These are phyloP conservation scores for Otocyon megalotis DNA, from an alignment of 2,113 vertebrate species.

Conservation along the genomic window DNA sequence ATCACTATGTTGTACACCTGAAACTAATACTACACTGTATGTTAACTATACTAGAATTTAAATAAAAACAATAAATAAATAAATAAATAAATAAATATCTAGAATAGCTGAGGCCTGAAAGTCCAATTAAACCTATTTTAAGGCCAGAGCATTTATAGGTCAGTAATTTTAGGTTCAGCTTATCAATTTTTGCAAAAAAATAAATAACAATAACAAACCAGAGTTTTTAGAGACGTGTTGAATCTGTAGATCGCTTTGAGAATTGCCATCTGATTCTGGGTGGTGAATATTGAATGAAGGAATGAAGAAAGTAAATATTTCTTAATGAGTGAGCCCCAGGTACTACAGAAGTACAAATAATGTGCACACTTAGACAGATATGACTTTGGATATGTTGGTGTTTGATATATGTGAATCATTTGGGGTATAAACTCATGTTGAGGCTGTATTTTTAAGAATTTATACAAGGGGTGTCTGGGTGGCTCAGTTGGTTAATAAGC, in stretches of 20 bases:
- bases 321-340: background rate
- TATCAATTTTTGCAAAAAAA: background rate
- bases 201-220: background rate
- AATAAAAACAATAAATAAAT: background rate
- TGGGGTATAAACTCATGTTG: background rate
- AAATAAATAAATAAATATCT: background rate
- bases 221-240: background rate
- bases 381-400: background rate
- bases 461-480: background rate
- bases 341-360: background rate
- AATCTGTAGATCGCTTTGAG: background rate
- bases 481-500: background rate
- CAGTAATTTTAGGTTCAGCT: background rate
- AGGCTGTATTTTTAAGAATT: background rate
- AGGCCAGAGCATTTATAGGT: background rate
- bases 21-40: background rate
- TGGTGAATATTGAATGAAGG: background rate
- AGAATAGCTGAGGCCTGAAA: background rate
- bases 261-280: background rate
- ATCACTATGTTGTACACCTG: background rate
- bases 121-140: conserved; percentile 13
- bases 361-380: background rate
- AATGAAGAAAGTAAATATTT: background rate
- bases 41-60: background rate
- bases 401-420: background rate